Conservation (phyloP, 2,888 invertebrate species). For the Crocallis elinguaria region DNA sequence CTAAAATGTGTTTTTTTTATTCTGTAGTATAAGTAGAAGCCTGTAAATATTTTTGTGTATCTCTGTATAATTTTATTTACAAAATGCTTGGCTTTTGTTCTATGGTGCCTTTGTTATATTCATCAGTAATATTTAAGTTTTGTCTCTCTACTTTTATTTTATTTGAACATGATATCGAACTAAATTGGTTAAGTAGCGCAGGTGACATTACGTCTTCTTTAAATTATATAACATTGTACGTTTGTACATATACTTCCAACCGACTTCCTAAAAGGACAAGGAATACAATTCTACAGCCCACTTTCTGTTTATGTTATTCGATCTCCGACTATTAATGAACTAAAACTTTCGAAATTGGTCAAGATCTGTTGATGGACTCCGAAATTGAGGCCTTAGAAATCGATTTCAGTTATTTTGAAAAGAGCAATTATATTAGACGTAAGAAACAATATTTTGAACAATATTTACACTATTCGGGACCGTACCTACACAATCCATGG, state of each 20-base stretch:
- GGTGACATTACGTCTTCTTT: no score
- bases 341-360: no score
- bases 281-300: not conserved
- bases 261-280: not conserved
- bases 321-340: no score
- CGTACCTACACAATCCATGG: no score
- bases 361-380: no score
- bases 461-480: no score
- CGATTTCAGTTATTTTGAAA: no score
- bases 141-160: not conserved
- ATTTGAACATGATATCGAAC: not conserved
- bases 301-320: not conserved
- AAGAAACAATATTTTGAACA: no score
- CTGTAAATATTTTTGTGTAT: constrained; percentile 38
- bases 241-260: no score
- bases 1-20: not conserved
- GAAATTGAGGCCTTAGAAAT: no score
- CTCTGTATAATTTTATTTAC: constrained; percentile 9
- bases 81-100: constrained; percentile 49
- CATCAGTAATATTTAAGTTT: not conserved
- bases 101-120: constrained; percentile 27
- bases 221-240: not conserved
- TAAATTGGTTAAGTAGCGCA: no score
- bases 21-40: constrained; percentile 30
- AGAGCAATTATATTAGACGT: no score